A percentile compares a stretch with the other conserved stretches of the same genome.
phyloP scores from a whole-genome alignment of 2,888 invertebrate genomes.

The Octonoba sinensis region DNA sequence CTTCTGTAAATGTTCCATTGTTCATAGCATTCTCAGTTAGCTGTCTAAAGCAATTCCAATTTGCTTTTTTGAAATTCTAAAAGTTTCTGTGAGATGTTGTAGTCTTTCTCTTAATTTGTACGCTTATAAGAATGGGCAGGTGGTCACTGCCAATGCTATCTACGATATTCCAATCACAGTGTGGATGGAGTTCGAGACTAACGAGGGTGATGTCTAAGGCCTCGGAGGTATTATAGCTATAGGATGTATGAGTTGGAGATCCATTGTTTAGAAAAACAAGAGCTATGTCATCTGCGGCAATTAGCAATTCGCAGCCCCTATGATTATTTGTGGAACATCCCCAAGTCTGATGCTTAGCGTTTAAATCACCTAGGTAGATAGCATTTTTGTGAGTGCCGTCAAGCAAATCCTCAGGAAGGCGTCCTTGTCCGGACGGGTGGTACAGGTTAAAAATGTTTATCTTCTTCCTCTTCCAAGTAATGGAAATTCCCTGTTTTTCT shows the following conservation, averaged over 20 bases:
- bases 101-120: neutral
- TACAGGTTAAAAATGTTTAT: constrained; percentile 13
- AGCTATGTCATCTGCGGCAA: no score
- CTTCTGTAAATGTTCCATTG: neutral
- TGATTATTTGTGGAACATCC: no score
- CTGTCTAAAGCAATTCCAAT: constrained; percentile 19
- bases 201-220: constrained; percentile 5
- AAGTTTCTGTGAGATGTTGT: neutral
- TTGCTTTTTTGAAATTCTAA: constrained; percentile 23
- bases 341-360: no score
- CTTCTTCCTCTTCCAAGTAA: constrained; percentile 1
- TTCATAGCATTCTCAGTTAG: constrained; percentile 1
- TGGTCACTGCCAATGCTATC: constrained; percentile 26
- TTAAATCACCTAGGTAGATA: no score
- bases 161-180: constrained; percentile 5
- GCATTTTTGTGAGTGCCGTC: no score
- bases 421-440: no score
- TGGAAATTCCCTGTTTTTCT: constrained; percentile 3
- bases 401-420: no score
- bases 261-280: constrained; percentile 31
- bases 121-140: constrained; percentile 17
- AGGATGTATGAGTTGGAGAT: neutral
- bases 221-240: constrained; percentile 13
- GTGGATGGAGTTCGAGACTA: neutral
- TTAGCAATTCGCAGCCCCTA: no score